Evolutionary conservation across 2,797 vertebrate species (phyloP).

Genomic region (Oreortyx pictus): DNA sequence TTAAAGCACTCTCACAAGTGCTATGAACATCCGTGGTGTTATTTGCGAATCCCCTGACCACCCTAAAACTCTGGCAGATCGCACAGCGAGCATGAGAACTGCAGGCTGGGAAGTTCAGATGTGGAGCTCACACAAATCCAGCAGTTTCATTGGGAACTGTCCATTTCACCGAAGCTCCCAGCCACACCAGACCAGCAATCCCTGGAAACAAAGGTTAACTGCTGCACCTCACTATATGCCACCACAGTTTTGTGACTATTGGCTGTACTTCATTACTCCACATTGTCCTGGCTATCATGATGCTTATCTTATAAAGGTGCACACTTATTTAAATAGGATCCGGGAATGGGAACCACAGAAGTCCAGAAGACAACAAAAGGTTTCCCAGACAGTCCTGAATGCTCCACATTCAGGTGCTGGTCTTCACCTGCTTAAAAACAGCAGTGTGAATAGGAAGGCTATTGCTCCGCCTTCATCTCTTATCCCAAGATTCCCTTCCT

Average conservation of each 20-base stretch:
- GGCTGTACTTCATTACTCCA: not conserved
- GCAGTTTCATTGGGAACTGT: not conserved
- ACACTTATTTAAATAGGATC: not conserved
- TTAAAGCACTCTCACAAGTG: constrained; percentile 16
- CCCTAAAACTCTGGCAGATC: constrained; percentile 2
- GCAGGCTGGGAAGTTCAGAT: not conserved
- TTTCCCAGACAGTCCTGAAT: not conserved
- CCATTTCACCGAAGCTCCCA: constrained; percentile 3
- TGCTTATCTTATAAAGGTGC: not conserved
- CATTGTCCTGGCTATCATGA: not conserved
- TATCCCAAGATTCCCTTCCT: not conserved
- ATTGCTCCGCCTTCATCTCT: not conserved
- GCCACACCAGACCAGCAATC: not conserved
- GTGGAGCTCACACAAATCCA: not conserved
- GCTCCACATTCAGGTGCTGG: not conserved
- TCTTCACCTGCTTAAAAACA: not conserved
- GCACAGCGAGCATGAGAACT: not conserved
- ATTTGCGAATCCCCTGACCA: not conserved
- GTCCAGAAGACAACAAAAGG: not conserved
- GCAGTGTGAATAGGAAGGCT: too few species aligned
- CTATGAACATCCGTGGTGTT: constrained; percentile 5
- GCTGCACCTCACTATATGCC: not conserved
- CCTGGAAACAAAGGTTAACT: not conserved
- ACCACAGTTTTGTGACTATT: not conserved
- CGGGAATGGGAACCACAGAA: not conserved